A percentile compares a stretch with the other conserved stretches of the same genome.
Conservation (phyloP, 2,797 vertebrate species). For the Ispidina picta region DNA sequence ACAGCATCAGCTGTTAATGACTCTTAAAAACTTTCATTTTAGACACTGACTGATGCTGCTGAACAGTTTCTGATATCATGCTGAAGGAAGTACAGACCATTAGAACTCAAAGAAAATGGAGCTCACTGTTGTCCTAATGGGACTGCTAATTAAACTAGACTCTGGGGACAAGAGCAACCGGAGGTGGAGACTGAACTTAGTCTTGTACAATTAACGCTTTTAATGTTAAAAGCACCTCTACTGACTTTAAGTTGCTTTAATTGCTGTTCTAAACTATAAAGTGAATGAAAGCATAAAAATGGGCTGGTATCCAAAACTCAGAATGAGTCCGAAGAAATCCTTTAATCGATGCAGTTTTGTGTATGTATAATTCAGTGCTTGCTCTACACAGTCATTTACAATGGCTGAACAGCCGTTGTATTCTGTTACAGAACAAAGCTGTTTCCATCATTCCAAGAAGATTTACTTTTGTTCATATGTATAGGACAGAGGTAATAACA, state of each 20-base stretch:
- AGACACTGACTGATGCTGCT: neutral
- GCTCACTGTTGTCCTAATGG: neutral
- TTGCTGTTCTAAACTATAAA: constrained; percentile 36
- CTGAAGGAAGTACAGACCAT: neutral
- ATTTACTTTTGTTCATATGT: neutral
- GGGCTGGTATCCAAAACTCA: constrained; percentile 17
- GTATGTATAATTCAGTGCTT: constrained; percentile 49
- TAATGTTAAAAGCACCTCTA: neutral
- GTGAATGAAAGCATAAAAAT: constrained; percentile 10
- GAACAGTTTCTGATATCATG: neutral
- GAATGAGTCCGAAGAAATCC: neutral
- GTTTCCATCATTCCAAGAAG: neutral
- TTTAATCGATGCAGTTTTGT: constrained; percentile 24
- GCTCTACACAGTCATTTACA: constrained; percentile 15
- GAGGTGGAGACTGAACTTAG: constrained; percentile 6
- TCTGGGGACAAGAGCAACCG: neutral
- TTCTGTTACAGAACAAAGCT: constrained; percentile 11
- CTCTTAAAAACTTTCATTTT: constrained; percentile 4
- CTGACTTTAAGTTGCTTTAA: constrained; percentile 13
- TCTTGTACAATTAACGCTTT: constrained; percentile 12
- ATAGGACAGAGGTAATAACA: neutral
- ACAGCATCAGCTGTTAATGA: neutral
- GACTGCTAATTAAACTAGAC: constrained; percentile 26
- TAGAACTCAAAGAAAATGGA: neutral
- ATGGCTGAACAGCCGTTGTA: neutral